Percentiles rank a stretch among this genome's conserved stretches.
phyloP scores from a whole-genome alignment of 2,888 invertebrate species.

The Branchinecta sandiegonensis region DNA sequence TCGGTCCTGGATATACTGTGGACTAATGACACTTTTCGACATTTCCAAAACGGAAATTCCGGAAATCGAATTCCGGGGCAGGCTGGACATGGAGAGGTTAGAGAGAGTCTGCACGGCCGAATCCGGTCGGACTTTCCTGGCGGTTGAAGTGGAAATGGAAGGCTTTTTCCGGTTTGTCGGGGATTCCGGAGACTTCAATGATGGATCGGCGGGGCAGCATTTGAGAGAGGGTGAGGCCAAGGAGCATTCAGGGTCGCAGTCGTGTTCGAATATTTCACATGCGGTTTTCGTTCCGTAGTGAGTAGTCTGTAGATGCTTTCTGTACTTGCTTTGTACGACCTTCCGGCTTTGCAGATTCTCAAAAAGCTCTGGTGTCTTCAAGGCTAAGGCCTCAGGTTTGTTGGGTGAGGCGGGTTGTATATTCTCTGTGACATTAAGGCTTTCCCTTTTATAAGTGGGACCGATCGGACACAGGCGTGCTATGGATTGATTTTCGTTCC shows the following conservation, averaged over 20 bases:
- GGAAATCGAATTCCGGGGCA: neutral
- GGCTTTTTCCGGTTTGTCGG: neutral
- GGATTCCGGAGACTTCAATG: neutral
- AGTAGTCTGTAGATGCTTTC: neutral
- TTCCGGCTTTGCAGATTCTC: neutral
- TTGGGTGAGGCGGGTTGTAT: too few species aligned
- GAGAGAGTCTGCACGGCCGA: neutral
- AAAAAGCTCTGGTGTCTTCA: too few species aligned
- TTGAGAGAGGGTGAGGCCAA: neutral
- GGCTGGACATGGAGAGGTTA: neutral
- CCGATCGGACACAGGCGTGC: too few species aligned
- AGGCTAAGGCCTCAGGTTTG: too few species aligned
- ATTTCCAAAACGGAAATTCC: neutral
- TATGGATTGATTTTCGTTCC: too few species aligned
- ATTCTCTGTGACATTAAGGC: too few species aligned
- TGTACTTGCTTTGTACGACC: neutral
- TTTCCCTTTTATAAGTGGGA: too few species aligned
- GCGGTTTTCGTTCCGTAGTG: neutral
- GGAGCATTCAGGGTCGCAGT: neutral
- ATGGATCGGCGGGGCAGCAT: neutral
- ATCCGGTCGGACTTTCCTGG: neutral
- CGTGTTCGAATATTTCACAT: slow-evolving; percentile 1
- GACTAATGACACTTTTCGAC: neutral
- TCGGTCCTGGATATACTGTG: slow-evolving; percentile 1
- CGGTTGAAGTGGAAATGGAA: neutral